Conservation (phyloP, 2,797 vertebrate genomes). For the Mallotus villosus region DNA sequence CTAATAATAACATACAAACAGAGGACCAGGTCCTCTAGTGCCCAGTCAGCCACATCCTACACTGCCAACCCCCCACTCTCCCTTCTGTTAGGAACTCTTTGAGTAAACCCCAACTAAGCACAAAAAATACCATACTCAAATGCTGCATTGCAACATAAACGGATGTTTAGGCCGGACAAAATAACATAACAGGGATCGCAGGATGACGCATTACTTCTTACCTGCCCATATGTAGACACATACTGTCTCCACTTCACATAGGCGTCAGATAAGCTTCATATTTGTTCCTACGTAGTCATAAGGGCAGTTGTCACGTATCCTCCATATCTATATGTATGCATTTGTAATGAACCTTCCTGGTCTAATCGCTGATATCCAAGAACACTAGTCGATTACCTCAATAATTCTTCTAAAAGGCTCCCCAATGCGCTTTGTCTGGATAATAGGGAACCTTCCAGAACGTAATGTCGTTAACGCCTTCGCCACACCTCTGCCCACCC, state of each 20-base stretch:
- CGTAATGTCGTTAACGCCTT: constrained; percentile 83
- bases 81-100: constrained; percentile 31
- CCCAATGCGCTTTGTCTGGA: constrained; percentile 66
- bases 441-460: constrained; percentile 86
- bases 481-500: constrained; percentile 55
- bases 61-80: background rate
- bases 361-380: constrained; percentile 25
- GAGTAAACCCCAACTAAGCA: constrained; percentile 37
- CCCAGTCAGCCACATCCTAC: background rate
- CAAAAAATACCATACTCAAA: constrained; percentile 15
- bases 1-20: constrained; percentile 21
- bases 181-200: constrained; percentile 15
- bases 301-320: background rate
- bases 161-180: background rate
- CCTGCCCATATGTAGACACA: constrained; percentile 27
- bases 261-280: constrained; percentile 24
- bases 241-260: constrained; percentile 1
- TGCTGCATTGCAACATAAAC: background rate
- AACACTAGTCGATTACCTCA: constrained; percentile 37
- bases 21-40: constrained; percentile 25
- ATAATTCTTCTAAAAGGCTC: constrained; percentile 58
- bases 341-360: constrained; percentile 8
- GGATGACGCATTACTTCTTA: constrained; percentile 19
- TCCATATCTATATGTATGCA: background rate
- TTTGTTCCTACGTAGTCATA: constrained; percentile 30